Conservation (phyloP, 2,888 invertebrate species). For the Nebria salina region DNA sequence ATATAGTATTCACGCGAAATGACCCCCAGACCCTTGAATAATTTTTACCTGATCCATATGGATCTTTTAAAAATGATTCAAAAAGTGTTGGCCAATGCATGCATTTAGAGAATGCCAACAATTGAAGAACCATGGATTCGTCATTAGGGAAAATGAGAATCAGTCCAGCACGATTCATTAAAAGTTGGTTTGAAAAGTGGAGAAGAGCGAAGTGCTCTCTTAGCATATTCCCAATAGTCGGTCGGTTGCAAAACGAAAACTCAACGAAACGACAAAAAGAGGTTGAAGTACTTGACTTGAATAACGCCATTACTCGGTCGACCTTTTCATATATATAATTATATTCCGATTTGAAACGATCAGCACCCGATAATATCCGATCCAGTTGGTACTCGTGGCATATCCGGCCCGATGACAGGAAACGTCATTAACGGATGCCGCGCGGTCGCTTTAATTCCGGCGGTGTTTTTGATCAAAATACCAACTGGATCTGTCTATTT, state of each 20-base stretch:
- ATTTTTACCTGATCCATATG: neutral
- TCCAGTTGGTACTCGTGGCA: conserved; percentile 7
- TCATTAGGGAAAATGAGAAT: neutral
- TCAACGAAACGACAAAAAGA: neutral
- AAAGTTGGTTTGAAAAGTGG: neutral
- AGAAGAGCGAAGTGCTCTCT: neutral
- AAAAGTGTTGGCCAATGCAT: too few species aligned
- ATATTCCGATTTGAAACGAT: conserved; percentile 14
- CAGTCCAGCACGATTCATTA: neutral
- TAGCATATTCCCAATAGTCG: neutral
- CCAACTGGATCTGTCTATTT: conserved; percentile 10
- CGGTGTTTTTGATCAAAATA: conserved; percentile 8
- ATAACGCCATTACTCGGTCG: conserved; percentile 8
- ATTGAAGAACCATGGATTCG: neutral
- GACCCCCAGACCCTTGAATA: neutral
- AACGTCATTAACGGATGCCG: conserved; percentile 28
- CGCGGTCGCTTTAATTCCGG: conserved; percentile 26
- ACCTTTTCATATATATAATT: conserved; percentile 15
- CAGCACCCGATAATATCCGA: conserved; percentile 11
- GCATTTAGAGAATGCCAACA: neutral
- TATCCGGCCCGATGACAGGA: conserved; percentile 7
- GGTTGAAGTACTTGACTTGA: neutral
- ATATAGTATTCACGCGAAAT: neutral
- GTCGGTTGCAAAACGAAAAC: neutral
- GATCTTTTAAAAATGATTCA: too few species aligned